Evolutionary conservation across 2,113 vertebrate species (phyloP).

Genomic region (Elgaria multicarinata): DNA sequence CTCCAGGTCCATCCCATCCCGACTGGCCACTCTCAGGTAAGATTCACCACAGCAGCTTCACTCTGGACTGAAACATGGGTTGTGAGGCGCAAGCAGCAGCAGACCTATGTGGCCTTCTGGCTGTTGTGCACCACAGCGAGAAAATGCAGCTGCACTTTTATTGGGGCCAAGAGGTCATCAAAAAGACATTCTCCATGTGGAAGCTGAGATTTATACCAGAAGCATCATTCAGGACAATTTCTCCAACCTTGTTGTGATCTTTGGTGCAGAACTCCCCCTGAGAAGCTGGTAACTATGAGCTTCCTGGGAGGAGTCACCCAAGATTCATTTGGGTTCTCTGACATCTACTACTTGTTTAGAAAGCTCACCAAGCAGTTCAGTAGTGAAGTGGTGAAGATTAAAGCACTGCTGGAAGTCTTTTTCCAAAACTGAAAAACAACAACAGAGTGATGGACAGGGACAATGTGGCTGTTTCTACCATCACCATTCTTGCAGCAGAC

Average conservation of each 20-base stretch:
- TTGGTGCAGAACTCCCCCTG: background rate
- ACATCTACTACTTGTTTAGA: background rate
- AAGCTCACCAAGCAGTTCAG: background rate
- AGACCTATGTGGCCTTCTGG: background rate
- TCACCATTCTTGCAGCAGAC: background rate
- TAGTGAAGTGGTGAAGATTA: background rate
- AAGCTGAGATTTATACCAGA: background rate
- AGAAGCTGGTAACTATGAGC: background rate
- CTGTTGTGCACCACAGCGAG: background rate
- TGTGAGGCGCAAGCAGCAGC: background rate
- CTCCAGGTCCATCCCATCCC: background rate
- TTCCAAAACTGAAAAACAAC: background rate
- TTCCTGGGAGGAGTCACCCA: too few species aligned
- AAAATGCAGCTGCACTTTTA: background rate
- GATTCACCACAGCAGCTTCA: background rate
- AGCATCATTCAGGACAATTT: background rate
- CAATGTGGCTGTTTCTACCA: background rate
- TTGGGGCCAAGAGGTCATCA: background rate
- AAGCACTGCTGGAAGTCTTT: background rate
- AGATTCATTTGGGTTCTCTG: background rate
- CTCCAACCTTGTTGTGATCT: background rate
- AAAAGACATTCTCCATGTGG: background rate
- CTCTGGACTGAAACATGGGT: background rate
- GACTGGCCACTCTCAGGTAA: background rate
- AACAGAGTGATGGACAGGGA: background rate